A percentile compares a stretch with the other conserved stretches of the same genome.
These are phyloP conservation scores for Gallirallus australis DNA, from an alignment of 2,797 vertebrate genomes.

Conservation along the genomic window DNA sequence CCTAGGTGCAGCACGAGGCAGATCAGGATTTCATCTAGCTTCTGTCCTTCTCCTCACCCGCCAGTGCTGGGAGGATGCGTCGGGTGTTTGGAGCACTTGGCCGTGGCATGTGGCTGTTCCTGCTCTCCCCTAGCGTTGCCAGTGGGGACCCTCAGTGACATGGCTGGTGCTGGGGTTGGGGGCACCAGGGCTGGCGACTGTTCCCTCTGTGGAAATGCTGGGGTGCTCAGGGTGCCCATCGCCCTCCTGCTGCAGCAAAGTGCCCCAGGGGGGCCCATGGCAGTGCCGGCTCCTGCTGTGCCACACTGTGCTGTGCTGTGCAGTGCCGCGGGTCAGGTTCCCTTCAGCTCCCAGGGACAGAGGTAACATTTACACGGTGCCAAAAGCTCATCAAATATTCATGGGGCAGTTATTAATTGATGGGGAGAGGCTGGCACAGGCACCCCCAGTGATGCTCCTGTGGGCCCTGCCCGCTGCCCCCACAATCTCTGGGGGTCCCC, in stretches of 20 bases:
- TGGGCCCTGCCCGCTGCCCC: not conserved
- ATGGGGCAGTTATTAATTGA: slow-evolving; percentile 39
- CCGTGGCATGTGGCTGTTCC: rapidly evolving
- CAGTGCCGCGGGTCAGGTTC: not conserved
- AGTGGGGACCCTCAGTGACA: not conserved
- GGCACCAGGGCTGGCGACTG: not conserved
- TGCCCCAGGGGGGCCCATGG: rapidly evolving
- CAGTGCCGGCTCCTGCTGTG: not conserved
- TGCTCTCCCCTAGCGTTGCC: rapidly evolving
- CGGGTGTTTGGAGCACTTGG: rapidly evolving
- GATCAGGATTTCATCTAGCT: slow-evolving; percentile 24
- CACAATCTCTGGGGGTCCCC: not conserved
- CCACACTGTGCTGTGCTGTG: not conserved
- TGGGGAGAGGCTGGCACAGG: not conserved
- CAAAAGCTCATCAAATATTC: slow-evolving; percentile 41
- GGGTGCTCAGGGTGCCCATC: not conserved
- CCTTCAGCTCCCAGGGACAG: not conserved
- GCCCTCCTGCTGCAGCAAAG: not conserved
- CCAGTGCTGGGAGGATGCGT: not conserved
- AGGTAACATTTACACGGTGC: slow-evolving; percentile 35
- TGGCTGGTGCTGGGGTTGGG: not conserved
- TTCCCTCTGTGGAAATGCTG: not conserved
- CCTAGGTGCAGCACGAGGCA: not conserved
- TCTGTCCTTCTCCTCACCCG: not conserved
- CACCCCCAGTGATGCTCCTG: not conserved